Base-by-base conservation (phyloP, 2,797 vertebrate genomes). In the Fratercula arctica region DNA sequence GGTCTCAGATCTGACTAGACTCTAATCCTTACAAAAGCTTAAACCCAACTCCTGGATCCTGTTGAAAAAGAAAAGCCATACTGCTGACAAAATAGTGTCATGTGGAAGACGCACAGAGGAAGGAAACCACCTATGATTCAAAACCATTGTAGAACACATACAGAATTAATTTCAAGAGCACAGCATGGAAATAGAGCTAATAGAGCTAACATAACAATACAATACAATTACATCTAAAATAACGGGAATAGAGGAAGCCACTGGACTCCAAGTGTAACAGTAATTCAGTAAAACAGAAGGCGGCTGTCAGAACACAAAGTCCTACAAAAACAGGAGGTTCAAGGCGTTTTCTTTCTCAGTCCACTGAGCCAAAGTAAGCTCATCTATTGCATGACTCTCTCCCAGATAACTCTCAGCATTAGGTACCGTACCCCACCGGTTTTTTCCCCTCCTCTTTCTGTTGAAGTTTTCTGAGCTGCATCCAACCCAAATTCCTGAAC, bases 351-450 rank as follows among this genome's bases (percentile, higher is more conserved):
- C 41, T 73, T 81, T 46, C 73, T 72, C 53, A 68, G 53, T 10
- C 37, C 63, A 35, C 33, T 25, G 13, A 59, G 35, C 59, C 86
- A 45, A 82, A 82, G 66, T 3, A 37, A 53, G 25, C 18, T 46
- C 12, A 70, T 54, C 66, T 33, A 31, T 3, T 18, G 20, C 59
- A 17, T 2, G n/a, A 24, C 31, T 60, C 39, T 35, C 26, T 67
- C 60, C 1, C 39, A 31, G 12, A 37, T 21, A 77, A 53, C n/a
- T 33, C 53, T 3, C 54, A 60, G 45, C 28, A 28, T 43, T 69
- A 59, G 16, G 3, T 20, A 19, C 14, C 11, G 45, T 25, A 66
- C 9, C 41, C 7, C 33, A 35, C 3, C 3, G 2, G 0, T 16
- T 76, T 43, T 6, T 3, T 0, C 4, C 24, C 5, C 5, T 16